These are phyloP conservation scores for Cantharis nigra DNA, from an alignment of 2,888 invertebrate species.

Conservation along the genomic window DNA sequence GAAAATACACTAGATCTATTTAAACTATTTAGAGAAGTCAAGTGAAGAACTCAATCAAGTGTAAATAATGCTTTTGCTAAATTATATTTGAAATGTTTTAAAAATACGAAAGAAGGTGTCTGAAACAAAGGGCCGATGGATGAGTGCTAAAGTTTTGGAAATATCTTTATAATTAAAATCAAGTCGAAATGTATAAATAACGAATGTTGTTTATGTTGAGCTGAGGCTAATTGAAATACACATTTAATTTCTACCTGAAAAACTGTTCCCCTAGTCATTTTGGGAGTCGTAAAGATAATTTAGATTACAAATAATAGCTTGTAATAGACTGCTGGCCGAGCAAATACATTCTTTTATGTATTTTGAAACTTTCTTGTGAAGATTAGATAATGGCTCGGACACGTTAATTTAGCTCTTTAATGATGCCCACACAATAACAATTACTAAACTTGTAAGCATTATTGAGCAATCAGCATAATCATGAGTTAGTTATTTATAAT, in stretches of 20 bases:
- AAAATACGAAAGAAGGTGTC: no score
- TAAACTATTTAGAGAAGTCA: not conserved
- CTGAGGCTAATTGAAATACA: not conserved
- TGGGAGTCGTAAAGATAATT: slow-evolving; percentile 49
- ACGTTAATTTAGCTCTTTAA: not conserved
- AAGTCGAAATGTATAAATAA: not conserved
- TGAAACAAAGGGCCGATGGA: not conserved
- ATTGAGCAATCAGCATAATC: not conserved
- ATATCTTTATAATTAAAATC: not conserved
- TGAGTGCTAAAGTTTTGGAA: not conserved
- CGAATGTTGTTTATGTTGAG: not conserved
- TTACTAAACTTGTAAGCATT: not conserved
- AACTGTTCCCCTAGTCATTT: slow-evolving; percentile 46
- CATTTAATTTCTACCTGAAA: slow-evolving; percentile 40
- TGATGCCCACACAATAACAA: not conserved
- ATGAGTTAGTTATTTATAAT: not conserved
- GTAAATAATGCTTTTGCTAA: no score
- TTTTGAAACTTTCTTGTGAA: not conserved
- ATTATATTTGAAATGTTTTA: not conserved
- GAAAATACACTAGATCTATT: no score
- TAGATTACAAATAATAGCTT: slow-evolving; percentile 52
- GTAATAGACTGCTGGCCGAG: slow-evolving; percentile 38
- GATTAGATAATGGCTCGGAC: not conserved
- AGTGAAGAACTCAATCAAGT: no score
- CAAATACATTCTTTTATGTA: not conserved